Percentiles rank a stretch among this genome's conserved stretches.
These are phyloP conservation scores for Daphoenositta chrysoptera DNA, from an alignment of 2,113 vertebrate species.

Conservation along the genomic window DNA sequence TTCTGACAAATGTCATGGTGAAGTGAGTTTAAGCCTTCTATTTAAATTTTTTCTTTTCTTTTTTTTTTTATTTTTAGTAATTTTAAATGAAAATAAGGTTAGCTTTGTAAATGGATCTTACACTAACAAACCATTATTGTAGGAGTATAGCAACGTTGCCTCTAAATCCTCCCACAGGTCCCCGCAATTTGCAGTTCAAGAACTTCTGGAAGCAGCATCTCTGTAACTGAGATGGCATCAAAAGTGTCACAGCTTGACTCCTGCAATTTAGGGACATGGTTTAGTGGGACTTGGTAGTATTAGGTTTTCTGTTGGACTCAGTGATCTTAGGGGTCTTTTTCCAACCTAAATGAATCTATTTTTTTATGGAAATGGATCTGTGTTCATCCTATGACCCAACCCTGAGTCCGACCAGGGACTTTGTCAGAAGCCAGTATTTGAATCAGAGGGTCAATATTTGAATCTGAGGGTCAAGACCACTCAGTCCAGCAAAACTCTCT, in stretches of 20 bases:
- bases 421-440: not conserved
- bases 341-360: fast-evolving
- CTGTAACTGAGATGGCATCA: not conserved
- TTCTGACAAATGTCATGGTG: not conserved
- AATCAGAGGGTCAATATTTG: not conserved
- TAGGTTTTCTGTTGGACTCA: not conserved
- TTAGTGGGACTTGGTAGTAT: not conserved
- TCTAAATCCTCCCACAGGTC: not conserved
- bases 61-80: not conserved
- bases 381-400: not conserved
- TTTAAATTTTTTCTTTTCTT: not conserved
- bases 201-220: not conserved
- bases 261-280: not conserved
- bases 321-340: not conserved
- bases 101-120: not conserved
- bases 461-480: not conserved
- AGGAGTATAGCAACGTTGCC: not conserved
- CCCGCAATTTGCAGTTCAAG: not conserved
- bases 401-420: fast-evolving
- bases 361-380: not conserved
- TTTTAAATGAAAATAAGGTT: not conserved
- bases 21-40: not conserved
- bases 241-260: not conserved
- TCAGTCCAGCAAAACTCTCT: not conserved
- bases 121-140: not conserved